A percentile compares a stretch with the other conserved stretches of the same genome.
These are phyloP conservation scores for Morinoia aosen DNA, from an alignment of 2,888 invertebrate genomes.

Conservation along the genomic window DNA sequence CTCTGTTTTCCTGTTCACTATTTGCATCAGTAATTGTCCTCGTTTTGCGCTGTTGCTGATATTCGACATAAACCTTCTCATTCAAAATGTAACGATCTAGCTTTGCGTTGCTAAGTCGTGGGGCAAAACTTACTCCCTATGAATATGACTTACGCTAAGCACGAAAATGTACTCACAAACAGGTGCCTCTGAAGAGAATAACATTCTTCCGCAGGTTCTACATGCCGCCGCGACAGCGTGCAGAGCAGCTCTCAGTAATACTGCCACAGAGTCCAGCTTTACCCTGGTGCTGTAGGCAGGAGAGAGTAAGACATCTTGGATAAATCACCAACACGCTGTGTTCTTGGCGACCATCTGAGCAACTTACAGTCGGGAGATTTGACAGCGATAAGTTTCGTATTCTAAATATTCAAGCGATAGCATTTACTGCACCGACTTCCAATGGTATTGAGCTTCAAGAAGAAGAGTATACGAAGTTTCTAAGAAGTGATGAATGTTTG, in stretches of 20 bases:
- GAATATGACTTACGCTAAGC: neutral
- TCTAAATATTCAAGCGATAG: neutral
- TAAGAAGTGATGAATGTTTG: neutral
- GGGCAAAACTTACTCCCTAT: too few relatives aligned
- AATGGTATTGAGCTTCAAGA: neutral
- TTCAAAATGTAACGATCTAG: too few relatives aligned
- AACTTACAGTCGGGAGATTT: neutral
- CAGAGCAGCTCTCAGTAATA: neutral
- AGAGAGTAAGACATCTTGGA: slow-evolving; percentile 5
- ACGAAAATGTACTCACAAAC: neutral
- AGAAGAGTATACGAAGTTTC: neutral
- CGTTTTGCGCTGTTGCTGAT: too few relatives aligned
- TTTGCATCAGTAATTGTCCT: too few relatives aligned
- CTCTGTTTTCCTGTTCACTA: too few relatives aligned
- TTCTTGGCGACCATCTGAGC: neutral
- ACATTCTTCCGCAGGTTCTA: slow-evolving; percentile 34
- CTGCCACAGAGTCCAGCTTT: slow-evolving; percentile 14
- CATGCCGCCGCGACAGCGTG: slow-evolving; percentile 21
- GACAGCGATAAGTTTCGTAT: neutral
- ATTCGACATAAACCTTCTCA: too few relatives aligned
- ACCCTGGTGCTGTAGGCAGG: slow-evolving; percentile 22
- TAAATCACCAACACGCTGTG: neutral
- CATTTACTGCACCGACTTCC: neutral
- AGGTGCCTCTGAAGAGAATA: slow-evolving; percentile 36
- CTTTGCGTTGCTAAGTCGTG: too few relatives aligned